A percentile compares a stretch with the other conserved stretches of the same genome.
These are phyloP conservation scores for Graptemys geographica DNA, from an alignment of 2,797 vertebrate genomes.

Conservation along the genomic window DNA sequence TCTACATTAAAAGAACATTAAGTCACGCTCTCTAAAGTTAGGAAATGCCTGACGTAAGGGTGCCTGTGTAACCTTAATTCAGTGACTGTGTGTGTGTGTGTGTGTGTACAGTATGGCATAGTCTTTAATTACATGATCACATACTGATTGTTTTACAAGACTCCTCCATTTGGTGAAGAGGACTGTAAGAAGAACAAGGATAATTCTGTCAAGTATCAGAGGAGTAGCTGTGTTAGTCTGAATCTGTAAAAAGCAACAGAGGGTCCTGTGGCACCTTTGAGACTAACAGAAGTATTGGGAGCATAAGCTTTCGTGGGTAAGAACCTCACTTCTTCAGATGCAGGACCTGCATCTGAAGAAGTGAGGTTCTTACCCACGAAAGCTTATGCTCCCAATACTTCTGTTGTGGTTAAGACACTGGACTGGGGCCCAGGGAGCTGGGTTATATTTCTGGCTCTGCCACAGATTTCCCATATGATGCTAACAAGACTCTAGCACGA, in stretches of 20 bases:
- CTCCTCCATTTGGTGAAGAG: background rate
- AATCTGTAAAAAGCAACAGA: no score
- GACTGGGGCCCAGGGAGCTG: background rate
- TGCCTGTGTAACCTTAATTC: background rate
- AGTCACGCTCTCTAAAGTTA: background rate
- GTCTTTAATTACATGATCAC: background rate
- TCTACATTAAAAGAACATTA: background rate
- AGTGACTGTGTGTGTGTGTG: background rate
- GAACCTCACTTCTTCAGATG: no score
- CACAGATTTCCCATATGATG: background rate
- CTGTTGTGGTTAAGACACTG: background rate
- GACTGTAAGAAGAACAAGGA: background rate
- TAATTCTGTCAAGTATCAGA: background rate
- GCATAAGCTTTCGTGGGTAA: no score
- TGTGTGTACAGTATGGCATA: background rate
- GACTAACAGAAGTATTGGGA: no score
- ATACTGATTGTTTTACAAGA: rapidly evolving
- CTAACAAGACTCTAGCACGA: background rate
- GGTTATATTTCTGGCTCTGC: background rate
- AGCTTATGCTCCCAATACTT: no score
- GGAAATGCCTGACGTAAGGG: background rate
- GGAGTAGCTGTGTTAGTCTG: no score
- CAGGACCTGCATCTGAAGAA: no score
- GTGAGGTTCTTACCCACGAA: no score
- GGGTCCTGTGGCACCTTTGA: no score